Evolutionary conservation across 2,888 invertebrate species (phyloP), one percentile per base, ranked within the genome.

Genomic region (Eudemis profundana): DNA sequence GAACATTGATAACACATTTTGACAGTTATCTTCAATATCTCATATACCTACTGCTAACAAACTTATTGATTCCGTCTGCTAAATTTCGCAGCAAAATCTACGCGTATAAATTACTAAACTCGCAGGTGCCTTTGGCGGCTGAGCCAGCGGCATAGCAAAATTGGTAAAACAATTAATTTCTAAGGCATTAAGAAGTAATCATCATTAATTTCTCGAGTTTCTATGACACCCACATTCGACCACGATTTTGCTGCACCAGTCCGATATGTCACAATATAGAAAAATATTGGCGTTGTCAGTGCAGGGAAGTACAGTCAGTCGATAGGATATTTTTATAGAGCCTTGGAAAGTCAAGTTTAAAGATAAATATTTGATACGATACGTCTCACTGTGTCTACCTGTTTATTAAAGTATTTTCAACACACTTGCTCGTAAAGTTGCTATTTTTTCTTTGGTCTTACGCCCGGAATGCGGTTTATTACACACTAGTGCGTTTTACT

Each of bases 231-330:
- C 75, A 81, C 81, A 63, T 68, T 56, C n/a, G 36, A 44, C 66
- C 80, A 81, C 78, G 81, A 80, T 72, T 77, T 78, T 71, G 70
- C 68, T 71, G 65, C 73, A 74, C 74, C 70, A 70, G 70, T 72
- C 69, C 68, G 64, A 73, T 68, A 72, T 75, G 78, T 78, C 79
- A 80, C 74, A 77, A 75, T 72, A 72, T 70, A 69, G 47, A 70
- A 72, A 73, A 73, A 74, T 74, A 75, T 74, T 72, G 66, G 64
- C 66, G 69, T 60, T 64, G 68, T 54, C 53, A 65, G 47, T 3
- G 12, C 44, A 10, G 27, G 27, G 17, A 46, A 38, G 46, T 65
- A 65, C 53, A 65, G 59, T 65, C 60, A 10, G 8, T n/a, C n/a
- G n/a, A n/a, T n/a, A n/a, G n/a, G n/a, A n/a, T n/a, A n/a, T n/a